phyloP scores from a whole-genome alignment of 2,113 vertebrate species.

The Caloenas nicobarica region DNA sequence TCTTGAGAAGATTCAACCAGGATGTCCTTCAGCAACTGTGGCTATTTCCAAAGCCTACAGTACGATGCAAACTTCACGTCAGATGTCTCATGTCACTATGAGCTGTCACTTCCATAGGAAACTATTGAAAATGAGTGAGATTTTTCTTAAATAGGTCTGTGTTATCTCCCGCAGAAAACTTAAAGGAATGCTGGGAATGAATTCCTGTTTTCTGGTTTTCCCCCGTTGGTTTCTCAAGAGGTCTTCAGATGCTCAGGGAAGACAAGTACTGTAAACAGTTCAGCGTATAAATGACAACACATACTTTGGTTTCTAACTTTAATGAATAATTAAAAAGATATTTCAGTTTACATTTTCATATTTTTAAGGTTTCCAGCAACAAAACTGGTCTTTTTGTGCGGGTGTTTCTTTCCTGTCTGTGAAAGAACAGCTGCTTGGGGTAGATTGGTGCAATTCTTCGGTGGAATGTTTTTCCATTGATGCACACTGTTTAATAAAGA shows the following conservation, averaged over 20 bases:
- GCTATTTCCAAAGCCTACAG: neutral
- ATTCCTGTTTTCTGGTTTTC: slow-evolving; percentile 61
- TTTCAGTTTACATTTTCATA: slow-evolving; percentile 35
- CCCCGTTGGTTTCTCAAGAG: slow-evolving; percentile 31
- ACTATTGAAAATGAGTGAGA: neutral
- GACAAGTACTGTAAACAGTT: slow-evolving; percentile 67
- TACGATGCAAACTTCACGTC: neutral
- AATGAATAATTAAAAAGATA: slow-evolving; percentile 30
- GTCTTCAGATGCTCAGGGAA: slow-evolving; percentile 46
- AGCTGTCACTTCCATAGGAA: neutral
- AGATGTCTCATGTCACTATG: neutral
- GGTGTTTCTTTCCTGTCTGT: neutral
- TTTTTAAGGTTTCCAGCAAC: neutral
- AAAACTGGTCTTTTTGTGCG: neutral
- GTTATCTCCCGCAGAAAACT: slow-evolving; percentile 13
- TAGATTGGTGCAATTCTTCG: neutral
- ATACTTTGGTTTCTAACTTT: slow-evolving; percentile 20
- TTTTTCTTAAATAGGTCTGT: neutral
- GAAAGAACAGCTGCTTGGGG: neutral
- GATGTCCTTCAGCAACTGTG: neutral
- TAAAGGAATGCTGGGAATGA: slow-evolving; percentile 70
- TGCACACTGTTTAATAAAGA: neutral
- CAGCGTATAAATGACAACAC: slow-evolving; percentile 28
- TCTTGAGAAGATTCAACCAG: neutral
- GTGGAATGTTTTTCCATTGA: neutral